Evolutionary conservation across 2,113 vertebrate genomes (phyloP), one percentile per base, ranked within the genome.

Genomic region (Otus sunia): DNA sequence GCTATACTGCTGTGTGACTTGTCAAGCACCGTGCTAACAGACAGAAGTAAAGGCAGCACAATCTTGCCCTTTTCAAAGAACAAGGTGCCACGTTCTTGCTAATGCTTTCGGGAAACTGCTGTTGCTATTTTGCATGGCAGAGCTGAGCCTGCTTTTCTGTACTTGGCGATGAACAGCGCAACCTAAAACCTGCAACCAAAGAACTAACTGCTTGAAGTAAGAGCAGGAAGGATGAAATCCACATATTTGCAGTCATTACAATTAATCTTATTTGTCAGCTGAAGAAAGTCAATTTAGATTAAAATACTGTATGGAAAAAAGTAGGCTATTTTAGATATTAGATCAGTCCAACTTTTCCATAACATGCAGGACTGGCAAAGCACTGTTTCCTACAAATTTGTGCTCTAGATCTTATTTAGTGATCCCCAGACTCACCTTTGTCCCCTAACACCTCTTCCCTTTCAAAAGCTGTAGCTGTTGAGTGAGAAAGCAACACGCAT

Each of bases 401-500:
- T 56, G 14, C 34, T 69, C 18, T 49, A 17, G 6, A 2, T 43
- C 6, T 6, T 34, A 36, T 75, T 37, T 4, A 66, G 25, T 15
- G 34, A 81, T 11, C 19, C 27, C 4, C 15, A 23, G 34, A 23
- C 32, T 78, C 72, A 37, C 2, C 8, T 85, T 74, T 37, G 22
- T 49, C 32, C 23, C n/a, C 7, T 20, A 52, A 55, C 22, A n/a
- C 5, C 10, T 52, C 30, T 69, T 73, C 39, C 8, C 23, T 79
- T 90, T 66, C 60, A 59, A 75, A 72, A 88, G 43, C 17, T 56
- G 8, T 15, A 12, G 10, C 18, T 55, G 10, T 21, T 12, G 29
- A 58, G 23, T 45, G 32, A 11, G 29, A 0, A 1, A 49, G 13
- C 1, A 7, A 49, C 9, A 37, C 0, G 0, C 0, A 1, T 7